Conservation (phyloP, 2,797 vertebrate genomes). For the Enteromius argenteus region DNA sequence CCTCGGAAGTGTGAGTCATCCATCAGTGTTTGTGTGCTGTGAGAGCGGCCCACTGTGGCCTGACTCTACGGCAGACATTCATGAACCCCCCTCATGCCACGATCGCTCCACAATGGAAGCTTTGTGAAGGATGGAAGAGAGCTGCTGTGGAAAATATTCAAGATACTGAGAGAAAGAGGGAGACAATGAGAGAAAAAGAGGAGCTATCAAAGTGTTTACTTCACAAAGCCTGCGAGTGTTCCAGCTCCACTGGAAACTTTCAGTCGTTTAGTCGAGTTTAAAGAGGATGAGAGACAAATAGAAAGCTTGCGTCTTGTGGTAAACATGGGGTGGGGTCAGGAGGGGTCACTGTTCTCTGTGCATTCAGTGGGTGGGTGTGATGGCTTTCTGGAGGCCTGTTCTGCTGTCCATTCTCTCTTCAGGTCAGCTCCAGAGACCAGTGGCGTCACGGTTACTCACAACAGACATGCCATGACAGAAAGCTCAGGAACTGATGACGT, state of each 20-base stretch:
- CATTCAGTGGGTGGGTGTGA: slow-evolving; percentile 47
- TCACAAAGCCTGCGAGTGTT: slow-evolving; percentile 54
- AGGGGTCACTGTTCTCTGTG: slow-evolving; percentile 33
- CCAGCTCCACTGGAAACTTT: slow-evolving; percentile 43
- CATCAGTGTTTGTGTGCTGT: slow-evolving; percentile 48
- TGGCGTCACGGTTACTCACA: slow-evolving; percentile 11
- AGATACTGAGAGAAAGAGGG: slow-evolving; percentile 20
- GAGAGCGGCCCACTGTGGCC: slow-evolving; percentile 47
- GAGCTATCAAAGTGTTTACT: slow-evolving; percentile 53
- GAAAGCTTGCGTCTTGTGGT: slow-evolving; percentile 32
- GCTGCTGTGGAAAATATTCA: slow-evolving; percentile 61
- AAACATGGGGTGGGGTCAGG: slow-evolving; percentile 35
- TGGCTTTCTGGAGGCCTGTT: slow-evolving; percentile 48
- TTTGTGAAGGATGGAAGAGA: slow-evolving; percentile 56
- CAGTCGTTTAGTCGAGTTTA: slow-evolving; percentile 15
- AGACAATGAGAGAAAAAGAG: slow-evolving; percentile 50
- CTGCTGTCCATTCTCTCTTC: background rate
- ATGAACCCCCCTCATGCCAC: slow-evolving; percentile 39
- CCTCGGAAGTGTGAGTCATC: slow-evolving; percentile 57
- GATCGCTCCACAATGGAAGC: slow-evolving; percentile 55
- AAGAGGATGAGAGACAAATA: slow-evolving; percentile 27
- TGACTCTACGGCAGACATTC: slow-evolving; percentile 56
- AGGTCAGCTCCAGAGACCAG: slow-evolving; percentile 13
- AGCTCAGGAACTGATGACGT: slow-evolving; percentile 18
- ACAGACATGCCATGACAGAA: slow-evolving; percentile 16